These are phyloP conservation scores for Nebria brevicollis DNA, from an alignment of 2,888 invertebrate genomes.

Conservation along the genomic window DNA sequence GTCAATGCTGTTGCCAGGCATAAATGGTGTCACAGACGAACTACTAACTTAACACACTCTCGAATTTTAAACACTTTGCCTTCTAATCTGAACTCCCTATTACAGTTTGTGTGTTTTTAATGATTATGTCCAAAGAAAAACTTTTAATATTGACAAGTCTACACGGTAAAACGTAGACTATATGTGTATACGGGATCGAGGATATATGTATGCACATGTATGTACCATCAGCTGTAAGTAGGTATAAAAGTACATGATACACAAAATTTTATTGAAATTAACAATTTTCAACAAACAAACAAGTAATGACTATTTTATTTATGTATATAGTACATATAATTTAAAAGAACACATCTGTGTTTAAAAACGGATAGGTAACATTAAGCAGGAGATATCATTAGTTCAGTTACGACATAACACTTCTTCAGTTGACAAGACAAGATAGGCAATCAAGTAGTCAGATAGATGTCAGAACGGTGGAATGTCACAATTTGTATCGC, in stretches of 20 bases:
- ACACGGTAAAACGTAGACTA: too few relatives aligned
- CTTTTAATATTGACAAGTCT: background rate
- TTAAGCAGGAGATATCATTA: constrained; percentile 7
- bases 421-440: background rate
- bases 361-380: background rate
- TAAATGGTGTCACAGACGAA: background rate
- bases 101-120: background rate
- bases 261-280: too few relatives aligned
- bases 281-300: too few relatives aligned
- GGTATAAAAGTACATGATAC: too few relatives aligned
- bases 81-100: background rate
- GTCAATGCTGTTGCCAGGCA: background rate
- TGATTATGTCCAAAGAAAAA: background rate
- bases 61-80: background rate
- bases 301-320: too few relatives aligned
- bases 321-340: too few relatives aligned
- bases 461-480: constrained; percentile 14
- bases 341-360: background rate
- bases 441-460: constrained; percentile 9
- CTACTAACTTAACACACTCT: constrained; percentile 8
- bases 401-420: background rate
- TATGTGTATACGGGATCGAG: too few relatives aligned
- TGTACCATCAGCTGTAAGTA: too few relatives aligned
- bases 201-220: too few relatives aligned
- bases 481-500: constrained; percentile 30